phyloP scores from a whole-genome alignment of 2,113 vertebrate genomes.

The Machaerirhynchus nigripectus region DNA sequence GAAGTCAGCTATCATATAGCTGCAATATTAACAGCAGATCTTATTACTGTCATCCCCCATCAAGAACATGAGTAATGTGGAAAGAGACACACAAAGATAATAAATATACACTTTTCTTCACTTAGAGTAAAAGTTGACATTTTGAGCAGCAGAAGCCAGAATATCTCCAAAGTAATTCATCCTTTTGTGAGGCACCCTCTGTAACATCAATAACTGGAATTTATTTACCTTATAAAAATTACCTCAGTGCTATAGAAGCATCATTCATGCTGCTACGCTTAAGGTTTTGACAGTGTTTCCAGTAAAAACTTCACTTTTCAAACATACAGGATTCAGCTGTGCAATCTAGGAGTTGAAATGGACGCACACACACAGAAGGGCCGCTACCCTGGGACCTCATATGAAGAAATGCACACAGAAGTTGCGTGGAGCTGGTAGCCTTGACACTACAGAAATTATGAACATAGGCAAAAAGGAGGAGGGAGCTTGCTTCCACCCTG shows the following conservation, averaged over 20 bases:
- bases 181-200: not conserved
- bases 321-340: conserved; percentile 21
- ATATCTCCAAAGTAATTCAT: not conserved
- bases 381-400: rapidly evolving
- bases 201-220: conserved; percentile 4
- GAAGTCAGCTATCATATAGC: not conserved
- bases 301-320: conserved; percentile 40
- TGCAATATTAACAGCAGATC: not conserved
- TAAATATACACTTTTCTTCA: not conserved
- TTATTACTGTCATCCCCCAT: not conserved
- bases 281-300: conserved; percentile 19
- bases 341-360: not conserved
- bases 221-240: conserved; percentile 53
- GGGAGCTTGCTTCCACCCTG: not conserved
- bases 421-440: not conserved
- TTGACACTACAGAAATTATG: not conserved
- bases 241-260: conserved; percentile 3
- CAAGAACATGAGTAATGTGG: conserved; percentile 30
- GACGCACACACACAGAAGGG: rapidly evolving
- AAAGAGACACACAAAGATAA: not conserved
- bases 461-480: not conserved
- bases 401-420: not conserved
- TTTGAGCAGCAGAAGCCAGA: not conserved
- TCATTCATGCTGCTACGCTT: not conserved
- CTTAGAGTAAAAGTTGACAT: not conserved